Conservation (phyloP, 2,113 vertebrate genomes). For the Siniperca knerii region DNA sequence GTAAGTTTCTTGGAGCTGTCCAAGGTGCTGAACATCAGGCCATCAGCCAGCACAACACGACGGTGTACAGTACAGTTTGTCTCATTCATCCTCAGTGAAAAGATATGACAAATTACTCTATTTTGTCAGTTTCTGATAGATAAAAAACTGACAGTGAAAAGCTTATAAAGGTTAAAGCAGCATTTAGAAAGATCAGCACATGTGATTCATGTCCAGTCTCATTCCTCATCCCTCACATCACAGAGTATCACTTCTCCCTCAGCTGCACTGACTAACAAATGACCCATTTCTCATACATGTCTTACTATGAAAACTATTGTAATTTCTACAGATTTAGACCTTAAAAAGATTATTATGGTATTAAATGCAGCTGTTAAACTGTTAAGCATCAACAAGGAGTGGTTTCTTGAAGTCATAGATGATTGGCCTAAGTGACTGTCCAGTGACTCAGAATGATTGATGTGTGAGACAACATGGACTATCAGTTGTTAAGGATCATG, state of each 20-base stretch:
- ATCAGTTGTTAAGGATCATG: slow-evolving; percentile 73
- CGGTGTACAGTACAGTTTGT: neutral
- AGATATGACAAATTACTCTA: slow-evolving; percentile 25
- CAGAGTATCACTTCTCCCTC: slow-evolving; percentile 61
- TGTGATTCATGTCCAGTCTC: slow-evolving; percentile 66
- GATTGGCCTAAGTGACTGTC: slow-evolving; percentile 54
- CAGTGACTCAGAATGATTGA: slow-evolving; percentile 71
- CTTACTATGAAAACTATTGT: neutral
- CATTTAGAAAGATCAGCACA: slow-evolving; percentile 70
- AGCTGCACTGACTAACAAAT: slow-evolving; percentile 47
- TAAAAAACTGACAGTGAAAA: slow-evolving; percentile 59
- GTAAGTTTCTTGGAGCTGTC: slow-evolving; percentile 39
- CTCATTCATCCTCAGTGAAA: slow-evolving; percentile 20
- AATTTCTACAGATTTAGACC: slow-evolving; percentile 9
- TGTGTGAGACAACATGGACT: slow-evolving; percentile 60
- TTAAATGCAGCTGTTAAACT: slow-evolving; percentile 6
- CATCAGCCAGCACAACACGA: neutral
- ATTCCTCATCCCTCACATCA: slow-evolving; percentile 60
- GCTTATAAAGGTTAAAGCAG: slow-evolving; percentile 64
- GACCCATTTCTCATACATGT: slow-evolving; percentile 40
- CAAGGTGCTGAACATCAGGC: slow-evolving; percentile 28
- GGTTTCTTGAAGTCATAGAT: slow-evolving; percentile 36
- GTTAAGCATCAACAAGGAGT: slow-evolving; percentile 17
- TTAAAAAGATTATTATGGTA: neutral
- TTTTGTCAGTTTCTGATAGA: slow-evolving; percentile 56